phyloP scores from a whole-genome alignment of 2,888 invertebrate genomes.

The Leucophenga maculata region DNA sequence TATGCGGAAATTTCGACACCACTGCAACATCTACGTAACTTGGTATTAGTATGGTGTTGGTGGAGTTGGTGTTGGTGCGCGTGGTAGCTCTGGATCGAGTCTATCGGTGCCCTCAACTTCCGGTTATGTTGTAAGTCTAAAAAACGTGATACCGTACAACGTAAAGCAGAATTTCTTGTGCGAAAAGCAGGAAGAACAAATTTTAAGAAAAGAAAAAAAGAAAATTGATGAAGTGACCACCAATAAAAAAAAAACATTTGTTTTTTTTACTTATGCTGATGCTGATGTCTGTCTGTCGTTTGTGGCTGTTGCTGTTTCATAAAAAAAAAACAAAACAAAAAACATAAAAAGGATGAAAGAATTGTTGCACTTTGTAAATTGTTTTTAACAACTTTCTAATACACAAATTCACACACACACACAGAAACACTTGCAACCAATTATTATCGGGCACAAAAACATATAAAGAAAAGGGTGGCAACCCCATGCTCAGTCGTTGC shows the following conservation, averaged over 20 bases:
- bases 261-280: constrained; percentile 37
- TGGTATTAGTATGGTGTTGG: constrained; percentile 50
- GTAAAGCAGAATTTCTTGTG: constrained; percentile 38
- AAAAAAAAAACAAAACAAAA: constrained; percentile 18
- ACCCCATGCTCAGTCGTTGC: constrained; percentile 28
- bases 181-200: too few relatives aligned
- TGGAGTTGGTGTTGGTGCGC: constrained; percentile 76
- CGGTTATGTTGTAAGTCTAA: constrained; percentile 79
- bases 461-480: too few relatives aligned
- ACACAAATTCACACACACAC: constrained; percentile 31
- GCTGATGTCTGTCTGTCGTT: constrained; percentile 25
- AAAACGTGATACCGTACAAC: constrained; percentile 50
- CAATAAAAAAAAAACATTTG: constrained; percentile 29
- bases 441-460: background rate
- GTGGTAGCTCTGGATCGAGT: constrained; percentile 85
- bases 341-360: background rate
- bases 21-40: constrained; percentile 35
- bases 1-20: background rate
- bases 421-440: constrained; percentile 30
- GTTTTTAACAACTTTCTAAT: constrained; percentile 16
- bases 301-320: constrained; percentile 7
- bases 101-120: constrained; percentile 87
- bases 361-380: constrained; percentile 24
- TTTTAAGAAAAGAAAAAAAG: constrained; percentile 25
- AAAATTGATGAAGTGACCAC: background rate